phyloP scores from a whole-genome alignment of 2,113 vertebrate species.

The Empidonax traillii region DNA sequence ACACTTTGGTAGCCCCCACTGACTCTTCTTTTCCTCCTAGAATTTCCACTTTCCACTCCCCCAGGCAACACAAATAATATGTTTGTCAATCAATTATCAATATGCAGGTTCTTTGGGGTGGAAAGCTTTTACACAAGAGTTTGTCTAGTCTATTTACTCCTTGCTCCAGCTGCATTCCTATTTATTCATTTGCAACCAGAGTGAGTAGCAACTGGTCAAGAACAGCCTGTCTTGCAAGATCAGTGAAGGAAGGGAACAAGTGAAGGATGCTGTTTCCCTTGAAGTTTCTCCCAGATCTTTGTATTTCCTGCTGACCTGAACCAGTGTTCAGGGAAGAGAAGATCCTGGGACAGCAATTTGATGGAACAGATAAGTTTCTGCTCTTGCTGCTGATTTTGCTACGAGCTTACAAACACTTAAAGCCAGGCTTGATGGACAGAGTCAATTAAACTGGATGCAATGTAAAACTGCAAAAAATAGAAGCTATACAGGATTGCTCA shows the following conservation, averaged over 20 bases:
- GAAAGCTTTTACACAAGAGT: neutral
- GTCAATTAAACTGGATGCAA: neutral
- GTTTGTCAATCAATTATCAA: neutral
- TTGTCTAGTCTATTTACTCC: neutral
- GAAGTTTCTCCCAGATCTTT: neutral
- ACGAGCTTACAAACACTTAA: neutral
- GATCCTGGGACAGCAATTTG: neutral
- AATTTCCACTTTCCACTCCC: neutral
- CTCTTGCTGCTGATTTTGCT: neutral
- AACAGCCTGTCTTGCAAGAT: neutral
- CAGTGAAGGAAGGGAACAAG: neutral
- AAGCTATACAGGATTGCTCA: neutral
- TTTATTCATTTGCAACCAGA: neutral
- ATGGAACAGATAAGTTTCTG: neutral
- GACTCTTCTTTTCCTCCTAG: neutral
- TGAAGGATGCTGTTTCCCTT: neutral
- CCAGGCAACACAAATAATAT: neutral
- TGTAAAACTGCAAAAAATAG: neutral
- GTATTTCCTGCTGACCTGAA: neutral
- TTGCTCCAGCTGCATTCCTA: neutral
- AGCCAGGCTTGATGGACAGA: neutral
- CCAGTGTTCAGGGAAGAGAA: neutral
- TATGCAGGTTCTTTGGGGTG: neutral
- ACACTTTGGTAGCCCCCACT: neutral
- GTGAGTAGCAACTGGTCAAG: neutral